Conservation (phyloP, 2,113 vertebrate species). For the Parus major region DNA sequence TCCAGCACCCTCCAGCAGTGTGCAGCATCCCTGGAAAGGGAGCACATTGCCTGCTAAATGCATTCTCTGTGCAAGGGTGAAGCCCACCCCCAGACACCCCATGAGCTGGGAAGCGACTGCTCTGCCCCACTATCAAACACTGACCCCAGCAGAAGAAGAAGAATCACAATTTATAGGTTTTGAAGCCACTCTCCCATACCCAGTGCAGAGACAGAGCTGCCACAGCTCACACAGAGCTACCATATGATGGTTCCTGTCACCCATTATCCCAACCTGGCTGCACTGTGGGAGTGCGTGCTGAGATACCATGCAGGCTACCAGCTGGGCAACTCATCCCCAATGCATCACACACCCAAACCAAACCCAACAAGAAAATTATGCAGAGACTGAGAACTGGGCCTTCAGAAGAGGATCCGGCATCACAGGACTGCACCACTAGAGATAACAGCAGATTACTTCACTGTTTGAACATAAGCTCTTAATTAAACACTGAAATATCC, state of each 20-base stretch:
- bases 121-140: not conserved
- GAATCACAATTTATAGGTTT: not conserved
- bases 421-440: not conserved
- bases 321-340: not conserved
- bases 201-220: not conserved
- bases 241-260: not conserved
- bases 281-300: rapidly evolving
- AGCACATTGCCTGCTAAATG: not conserved
- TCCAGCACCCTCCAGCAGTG: not conserved
- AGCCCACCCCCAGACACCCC: rapidly evolving
- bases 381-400: not conserved
- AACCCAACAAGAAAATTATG: not conserved
- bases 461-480: not conserved
- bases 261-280: not conserved
- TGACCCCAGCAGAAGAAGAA: not conserved
- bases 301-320: not conserved
- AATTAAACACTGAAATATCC: not conserved
- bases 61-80: not conserved
- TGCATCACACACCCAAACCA: not conserved
- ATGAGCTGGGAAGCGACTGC: not conserved
- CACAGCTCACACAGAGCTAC: not conserved
- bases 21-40: not conserved
- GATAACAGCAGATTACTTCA: not conserved
- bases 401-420: not conserved
- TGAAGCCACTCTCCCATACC: not conserved